Evolutionary conservation across 2,113 vertebrate species (phyloP).

Genomic region (Ailuropoda melanoleuca): DNA sequence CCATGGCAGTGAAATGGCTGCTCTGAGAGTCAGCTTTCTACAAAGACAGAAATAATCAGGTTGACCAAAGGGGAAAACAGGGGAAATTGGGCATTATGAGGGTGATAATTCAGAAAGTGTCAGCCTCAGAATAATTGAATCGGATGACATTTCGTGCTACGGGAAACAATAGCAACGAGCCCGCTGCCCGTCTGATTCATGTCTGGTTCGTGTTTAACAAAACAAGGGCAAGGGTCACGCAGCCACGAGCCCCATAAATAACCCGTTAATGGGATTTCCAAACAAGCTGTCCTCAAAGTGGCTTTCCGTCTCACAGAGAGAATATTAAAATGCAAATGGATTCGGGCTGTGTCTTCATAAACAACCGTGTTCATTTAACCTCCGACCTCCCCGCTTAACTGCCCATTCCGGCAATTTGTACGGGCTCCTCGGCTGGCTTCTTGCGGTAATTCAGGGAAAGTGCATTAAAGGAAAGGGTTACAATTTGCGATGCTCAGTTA

Average conservation of each 20-base stretch:
- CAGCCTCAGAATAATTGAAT: constrained; percentile 94
- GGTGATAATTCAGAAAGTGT: constrained; percentile 88
- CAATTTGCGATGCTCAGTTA: constrained; percentile 90
- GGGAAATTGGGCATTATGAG: constrained; percentile 88
- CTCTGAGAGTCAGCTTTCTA: constrained; percentile 78
- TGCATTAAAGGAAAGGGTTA: constrained; percentile 82
- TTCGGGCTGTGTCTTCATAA: constrained; percentile 99
- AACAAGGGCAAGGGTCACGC: constrained; percentile 97
- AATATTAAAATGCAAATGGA: constrained; percentile 99
- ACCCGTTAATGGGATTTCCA: constrained; percentile 99
- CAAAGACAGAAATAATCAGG: constrained; percentile 86
- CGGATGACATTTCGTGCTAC: constrained; percentile 96
- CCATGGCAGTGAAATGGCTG: constrained; percentile 73
- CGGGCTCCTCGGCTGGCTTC: constrained; percentile 85
- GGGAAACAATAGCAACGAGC: constrained; percentile 97
- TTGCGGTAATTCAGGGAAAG: constrained; percentile 80
- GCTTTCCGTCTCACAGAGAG: constrained; percentile 89
- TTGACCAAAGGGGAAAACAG: constrained; percentile 84
- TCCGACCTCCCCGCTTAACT: constrained; percentile 96
- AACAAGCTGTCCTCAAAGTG: constrained; percentile 96
- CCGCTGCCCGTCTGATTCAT: constrained; percentile 92
- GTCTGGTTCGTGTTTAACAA: constrained; percentile 99
- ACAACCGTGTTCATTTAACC: constrained; percentile 99
- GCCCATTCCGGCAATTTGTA: constrained; percentile 99
- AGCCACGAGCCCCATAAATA: constrained; percentile 99